phyloP scores from a whole-genome alignment of 2,113 vertebrate genomes.

The Petrocephalus microphthalmus region DNA sequence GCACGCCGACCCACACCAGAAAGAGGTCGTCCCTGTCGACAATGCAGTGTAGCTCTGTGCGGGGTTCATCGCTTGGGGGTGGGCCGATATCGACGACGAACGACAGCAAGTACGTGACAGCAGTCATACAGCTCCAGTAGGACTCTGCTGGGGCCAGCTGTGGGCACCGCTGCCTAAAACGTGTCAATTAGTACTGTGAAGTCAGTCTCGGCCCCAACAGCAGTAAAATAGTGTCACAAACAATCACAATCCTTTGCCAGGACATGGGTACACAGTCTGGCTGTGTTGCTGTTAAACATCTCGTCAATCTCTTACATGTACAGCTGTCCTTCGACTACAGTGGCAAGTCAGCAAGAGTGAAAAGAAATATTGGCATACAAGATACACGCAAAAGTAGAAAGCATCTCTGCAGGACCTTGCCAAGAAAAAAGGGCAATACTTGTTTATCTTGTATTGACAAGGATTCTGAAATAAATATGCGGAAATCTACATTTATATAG shows the following conservation, averaged over 20 bases:
- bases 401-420: background rate
- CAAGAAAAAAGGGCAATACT: background rate
- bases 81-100: background rate
- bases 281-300: background rate
- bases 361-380: background rate
- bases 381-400: background rate
- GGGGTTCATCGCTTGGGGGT: background rate
- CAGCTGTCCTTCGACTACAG: background rate
- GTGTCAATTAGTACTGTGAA: background rate
- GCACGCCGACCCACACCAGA: background rate
- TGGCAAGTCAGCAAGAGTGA: background rate
- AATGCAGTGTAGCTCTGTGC: background rate
- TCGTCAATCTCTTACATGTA: background rate
- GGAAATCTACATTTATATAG: background rate
- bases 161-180: background rate
- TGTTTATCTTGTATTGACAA: slow-evolving; percentile 7
- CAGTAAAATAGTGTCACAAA: background rate
- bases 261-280: background rate
- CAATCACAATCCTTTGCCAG: background rate
- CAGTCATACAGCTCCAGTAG: background rate
- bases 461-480: slow-evolving; percentile 1
- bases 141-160: background rate
- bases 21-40: background rate
- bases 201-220: background rate
- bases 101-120: background rate